Evolutionary conservation across 35 echinoderm and acorn worm species (phyloP).

Genomic region (Apostichopus parvimensis): DNA sequence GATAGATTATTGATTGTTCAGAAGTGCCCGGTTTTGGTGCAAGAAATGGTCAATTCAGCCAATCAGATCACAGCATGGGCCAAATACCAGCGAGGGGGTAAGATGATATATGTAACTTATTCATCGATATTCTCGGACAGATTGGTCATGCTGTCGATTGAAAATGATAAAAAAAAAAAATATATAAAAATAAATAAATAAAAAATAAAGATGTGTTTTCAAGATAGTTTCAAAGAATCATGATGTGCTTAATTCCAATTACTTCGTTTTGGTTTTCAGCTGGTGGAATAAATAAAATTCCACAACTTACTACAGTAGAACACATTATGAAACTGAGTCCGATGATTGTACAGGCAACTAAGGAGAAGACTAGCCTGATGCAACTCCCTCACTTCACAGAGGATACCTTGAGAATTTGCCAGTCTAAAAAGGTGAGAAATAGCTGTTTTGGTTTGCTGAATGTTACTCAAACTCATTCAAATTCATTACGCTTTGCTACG

Average conservation of each 20-base stretch:
- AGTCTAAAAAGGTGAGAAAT: slow-evolving; percentile 64
- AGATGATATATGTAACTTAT: too few relatives aligned
- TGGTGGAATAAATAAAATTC: slow-evolving; percentile 59
- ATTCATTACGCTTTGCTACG: too few relatives aligned
- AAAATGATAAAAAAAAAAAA: too few relatives aligned
- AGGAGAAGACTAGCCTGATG: slow-evolving; percentile 72
- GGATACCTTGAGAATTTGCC: slow-evolving; percentile 71
- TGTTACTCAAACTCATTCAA: too few relatives aligned
- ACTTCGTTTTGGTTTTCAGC: neutral
- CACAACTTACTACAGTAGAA: slow-evolving; percentile 79
- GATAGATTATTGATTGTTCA: slow-evolving; percentile 80
- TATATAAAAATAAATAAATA: too few relatives aligned
- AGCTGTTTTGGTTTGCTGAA: too few relatives aligned
- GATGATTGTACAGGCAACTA: slow-evolving; percentile 82
- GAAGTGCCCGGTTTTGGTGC: slow-evolving; percentile 91
- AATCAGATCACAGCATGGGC: slow-evolving; percentile 81
- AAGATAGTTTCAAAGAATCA: too few relatives aligned
- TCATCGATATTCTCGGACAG: too few relatives aligned
- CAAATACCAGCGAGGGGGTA: slow-evolving; percentile 22
- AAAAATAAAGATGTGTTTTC: too few relatives aligned
- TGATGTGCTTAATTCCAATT: too few relatives aligned
- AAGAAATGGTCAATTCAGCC: slow-evolving; percentile 94
- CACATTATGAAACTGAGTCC: slow-evolving; percentile 86
- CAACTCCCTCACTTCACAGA: slow-evolving; percentile 96
- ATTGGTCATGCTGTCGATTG: too few relatives aligned